phyloP scores from a whole-genome alignment of 1,140 invertebrate species.

The Aphaenogaster rudis region DNA sequence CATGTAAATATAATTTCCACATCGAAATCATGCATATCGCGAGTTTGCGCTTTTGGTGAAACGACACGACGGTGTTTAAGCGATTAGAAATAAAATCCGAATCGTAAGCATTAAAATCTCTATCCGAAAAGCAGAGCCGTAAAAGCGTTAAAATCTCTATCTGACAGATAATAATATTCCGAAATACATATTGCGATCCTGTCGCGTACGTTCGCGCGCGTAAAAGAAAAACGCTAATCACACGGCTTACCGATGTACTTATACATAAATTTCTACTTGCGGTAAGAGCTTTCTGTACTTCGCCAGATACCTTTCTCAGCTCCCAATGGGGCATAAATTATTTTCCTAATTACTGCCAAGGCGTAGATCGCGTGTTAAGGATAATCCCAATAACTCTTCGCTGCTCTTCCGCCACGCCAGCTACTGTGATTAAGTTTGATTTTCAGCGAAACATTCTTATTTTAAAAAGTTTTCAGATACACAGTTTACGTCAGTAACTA shows the following conservation, averaged over 20 bases:
- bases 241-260: constrained; percentile 56
- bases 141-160: constrained; percentile 10
- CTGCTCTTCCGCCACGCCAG: constrained; percentile 8
- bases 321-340: constrained; percentile 64
- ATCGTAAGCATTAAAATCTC: not conserved
- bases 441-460: not conserved
- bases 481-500: not conserved
- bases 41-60: not conserved
- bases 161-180: constrained; percentile 1
- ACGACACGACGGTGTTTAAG: not conserved
- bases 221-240: constrained; percentile 47
- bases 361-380: constrained; percentile 45
- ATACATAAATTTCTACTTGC: constrained; percentile 62
- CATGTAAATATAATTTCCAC: not conserved
- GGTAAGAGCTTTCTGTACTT: constrained; percentile 59
- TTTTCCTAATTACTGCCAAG: constrained; percentile 62
- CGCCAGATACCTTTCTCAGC: constrained; percentile 49
- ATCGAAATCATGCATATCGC: not conserved
- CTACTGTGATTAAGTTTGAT: constrained; percentile 36
- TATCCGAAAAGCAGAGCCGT: not conserved
- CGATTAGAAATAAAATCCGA: not conserved
- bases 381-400: constrained; percentile 50
- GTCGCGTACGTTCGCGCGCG: not conserved
- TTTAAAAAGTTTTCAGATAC: constrained; percentile 28
- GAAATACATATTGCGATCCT: not conserved